Evolutionary conservation across 2,113 vertebrate species (phyloP).

Genomic region (Oplegnathus fasciatus): DNA sequence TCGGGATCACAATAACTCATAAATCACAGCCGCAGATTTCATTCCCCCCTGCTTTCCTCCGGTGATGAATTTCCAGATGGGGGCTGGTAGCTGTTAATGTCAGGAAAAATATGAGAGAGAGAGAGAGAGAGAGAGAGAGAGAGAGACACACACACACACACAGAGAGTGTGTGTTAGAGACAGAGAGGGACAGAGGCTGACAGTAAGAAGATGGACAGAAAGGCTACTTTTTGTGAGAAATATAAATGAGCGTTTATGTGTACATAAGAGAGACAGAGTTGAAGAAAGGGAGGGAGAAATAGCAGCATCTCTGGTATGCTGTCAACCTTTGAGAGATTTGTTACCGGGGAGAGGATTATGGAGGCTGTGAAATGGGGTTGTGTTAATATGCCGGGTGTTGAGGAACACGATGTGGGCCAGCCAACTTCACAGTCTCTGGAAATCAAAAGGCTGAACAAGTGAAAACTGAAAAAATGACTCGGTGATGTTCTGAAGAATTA

Average conservation of each 20-base stretch:
- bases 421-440: constrained; percentile 60
- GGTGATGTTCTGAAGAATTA: constrained; percentile 44
- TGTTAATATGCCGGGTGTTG: constrained; percentile 76
- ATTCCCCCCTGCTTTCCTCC: constrained; percentile 65
- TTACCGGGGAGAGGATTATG: constrained; percentile 77
- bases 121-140: constrained; percentile 6
- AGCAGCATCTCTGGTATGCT: constrained; percentile 62
- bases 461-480: constrained; percentile 54
- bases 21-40: constrained; percentile 81
- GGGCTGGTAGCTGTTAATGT: constrained; percentile 72
- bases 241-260: constrained; percentile 58
- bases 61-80: constrained; percentile 82
- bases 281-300: constrained; percentile 46
- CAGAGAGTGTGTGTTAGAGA: neutral
- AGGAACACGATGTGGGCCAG: constrained; percentile 61
- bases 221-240: constrained; percentile 43
- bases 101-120: constrained; percentile 57
- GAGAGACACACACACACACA: neutral
- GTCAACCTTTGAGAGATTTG: constrained; percentile 80
- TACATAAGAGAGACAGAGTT: constrained; percentile 47
- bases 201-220: constrained; percentile 46
- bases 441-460: constrained; percentile 70
- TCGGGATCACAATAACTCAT: constrained; percentile 82
- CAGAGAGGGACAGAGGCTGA: constrained; percentile 20
- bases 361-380: constrained; percentile 78